Evolutionary conservation across 1,140 invertebrate genomes (phyloP), one percentile per base, ranked within the genome.

Genomic region (Latrodectus geometricus): DNA sequence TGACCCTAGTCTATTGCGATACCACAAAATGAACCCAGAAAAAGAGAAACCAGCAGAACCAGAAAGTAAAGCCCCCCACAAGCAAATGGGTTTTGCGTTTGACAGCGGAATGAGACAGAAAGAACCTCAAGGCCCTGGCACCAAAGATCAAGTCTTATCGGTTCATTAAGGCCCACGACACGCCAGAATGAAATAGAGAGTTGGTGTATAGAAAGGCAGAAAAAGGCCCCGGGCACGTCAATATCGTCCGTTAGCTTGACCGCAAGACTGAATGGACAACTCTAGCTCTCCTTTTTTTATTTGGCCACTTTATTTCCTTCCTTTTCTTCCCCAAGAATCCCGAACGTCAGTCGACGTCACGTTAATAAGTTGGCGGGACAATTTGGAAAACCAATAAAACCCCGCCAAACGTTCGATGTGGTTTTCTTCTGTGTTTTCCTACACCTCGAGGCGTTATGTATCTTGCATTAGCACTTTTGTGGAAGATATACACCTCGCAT

Each of bases 211-310:
- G 35, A 35, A 35, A 35, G 35, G 35, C 35, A 35, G 35, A 35
- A 35, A 35, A 35, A 70, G 68, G 15, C 68, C 68, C 68, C 15
- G 21, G 68, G n/a, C 68, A n/a, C 68, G 68, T 70, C 68, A 70
- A 70, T 70, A 70, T 70, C 68, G 17, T 70, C 68, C 21, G 68
- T 70, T 70, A 70, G 68, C 68, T 70, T 70, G 68, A 70, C 68
- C 68, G 68, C 68, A 70, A 70, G 68, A 70, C 15, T 70, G 68
- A 35, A 70, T 23, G 21, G 68, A 70, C 68, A 7, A 12, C 21
- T 12, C 5, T n/a, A n/a, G 15, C n/a, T 35, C 68, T 4, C 68
- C 21, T 70, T 70, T 70, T 70, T 70, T 20, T 23, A 65, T 65
- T 65, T 65, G 12, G 68, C 23, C 12, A 70, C n/a, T 70, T 70